Evolutionary conservation across 1,140 invertebrate genomes (phyloP), one percentile per base, ranked within the genome.

Genomic region (Onthophagus taurus): DNA sequence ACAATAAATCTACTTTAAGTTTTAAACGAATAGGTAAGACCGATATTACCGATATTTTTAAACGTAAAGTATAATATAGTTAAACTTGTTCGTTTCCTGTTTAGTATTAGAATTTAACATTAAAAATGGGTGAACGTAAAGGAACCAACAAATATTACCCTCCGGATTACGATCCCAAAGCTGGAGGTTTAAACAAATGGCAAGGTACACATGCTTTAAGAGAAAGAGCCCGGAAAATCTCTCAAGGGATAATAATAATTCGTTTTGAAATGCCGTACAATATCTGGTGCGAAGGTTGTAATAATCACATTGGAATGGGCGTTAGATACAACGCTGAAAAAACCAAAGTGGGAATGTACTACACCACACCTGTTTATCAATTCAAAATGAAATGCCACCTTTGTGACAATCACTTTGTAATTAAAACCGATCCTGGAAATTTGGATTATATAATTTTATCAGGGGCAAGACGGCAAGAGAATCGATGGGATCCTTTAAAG

Each of bases 181-280:
- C 84, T 49, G 90, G 95, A 50, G 91, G 89, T 4, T 74, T 99
- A 1, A 98, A 99, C 61, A 90, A 89, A 68, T 89, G 88, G 66
- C 73, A 85, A 60, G 95, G 95, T 14, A 93, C 89, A 17, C 12
- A 99, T 80, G 92, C 96, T 0, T 67, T 99, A 17, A 77, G 96
- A 30, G 95, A 99, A 68, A 72, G 96, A 52, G 96, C 94, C 1
- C 70, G 84, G 14, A 99, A 99, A 70, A 72, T 98, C 0, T 83
- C 94, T 55, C 75, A 93, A 68, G 96, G 96, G 11, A 99, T 99
- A 49, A 78, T 99, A 24, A 94, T 98, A 34, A 97, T 99, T 50
- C 78, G 95, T 43, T 99, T 99, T 79, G 97, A 99, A 72, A 96
- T 99, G 93, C 97, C 97, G 1, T 99, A 95, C 57, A 99, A 99